These are phyloP conservation scores for Strigamia maritima DNA, from an alignment of 2,888 invertebrate genomes.

Conservation along the genomic window DNA sequence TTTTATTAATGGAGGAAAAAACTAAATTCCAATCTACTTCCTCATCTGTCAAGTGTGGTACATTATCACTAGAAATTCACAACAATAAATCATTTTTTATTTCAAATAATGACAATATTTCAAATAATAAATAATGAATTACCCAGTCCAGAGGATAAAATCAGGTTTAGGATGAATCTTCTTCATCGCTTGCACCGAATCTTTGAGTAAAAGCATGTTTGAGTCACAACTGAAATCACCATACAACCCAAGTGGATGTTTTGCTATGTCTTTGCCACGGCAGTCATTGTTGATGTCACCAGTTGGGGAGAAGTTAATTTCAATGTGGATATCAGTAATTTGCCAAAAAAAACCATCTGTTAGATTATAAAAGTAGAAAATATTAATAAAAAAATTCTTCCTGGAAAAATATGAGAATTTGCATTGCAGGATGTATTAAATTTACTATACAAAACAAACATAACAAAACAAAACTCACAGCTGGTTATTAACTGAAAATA, in stretches of 20 bases:
- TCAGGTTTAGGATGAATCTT: conserved; percentile 33
- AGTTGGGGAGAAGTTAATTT: conserved; percentile 28
- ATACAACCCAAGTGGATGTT: conserved; percentile 5
- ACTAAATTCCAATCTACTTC: conserved; percentile 21
- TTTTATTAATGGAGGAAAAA: conserved; percentile 3
- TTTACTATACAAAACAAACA: too few relatives aligned
- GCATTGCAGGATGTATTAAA: too few relatives aligned
- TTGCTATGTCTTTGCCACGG: neutral
- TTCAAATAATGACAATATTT: neutral
- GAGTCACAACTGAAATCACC: conserved; percentile 36
- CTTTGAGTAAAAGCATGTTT: neutral
- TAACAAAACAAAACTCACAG: too few relatives aligned
- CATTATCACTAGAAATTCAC: conserved; percentile 21
- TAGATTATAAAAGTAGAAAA: too few relatives aligned
- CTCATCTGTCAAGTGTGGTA: conserved; percentile 17
- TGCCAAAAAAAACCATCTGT: conserved; percentile 37
- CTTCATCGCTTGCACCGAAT: conserved; percentile 35
- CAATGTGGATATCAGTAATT: conserved; percentile 39
- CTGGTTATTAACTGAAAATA: too few relatives aligned
- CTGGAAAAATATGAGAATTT: too few relatives aligned
- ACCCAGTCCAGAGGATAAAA: conserved; percentile 41
- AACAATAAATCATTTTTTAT: neutral
- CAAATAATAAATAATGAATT: neutral
- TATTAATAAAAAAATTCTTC: too few relatives aligned
- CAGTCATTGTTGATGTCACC: conserved; percentile 36